Conservation (phyloP, 2,888 invertebrate genomes). For the Cosmia trapezina region DNA sequence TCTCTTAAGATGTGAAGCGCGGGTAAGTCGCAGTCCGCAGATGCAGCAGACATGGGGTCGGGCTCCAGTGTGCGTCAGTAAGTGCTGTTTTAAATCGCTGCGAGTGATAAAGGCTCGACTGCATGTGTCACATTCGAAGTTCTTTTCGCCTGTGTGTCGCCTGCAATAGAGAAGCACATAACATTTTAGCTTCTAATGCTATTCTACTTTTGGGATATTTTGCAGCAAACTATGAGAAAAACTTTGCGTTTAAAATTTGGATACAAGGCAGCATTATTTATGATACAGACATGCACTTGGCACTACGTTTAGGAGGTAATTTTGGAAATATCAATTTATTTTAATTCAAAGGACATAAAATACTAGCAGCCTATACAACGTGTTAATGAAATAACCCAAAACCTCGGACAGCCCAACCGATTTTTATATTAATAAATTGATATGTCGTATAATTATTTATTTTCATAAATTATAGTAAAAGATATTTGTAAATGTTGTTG, state of each 20-base stretch:
- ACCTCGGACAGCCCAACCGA: too few species aligned
- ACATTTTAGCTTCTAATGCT: background rate
- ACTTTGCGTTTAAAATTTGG: background rate
- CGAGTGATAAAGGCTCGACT: slow-evolving; percentile 84
- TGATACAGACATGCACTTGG: too few species aligned
- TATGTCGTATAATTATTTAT: too few species aligned
- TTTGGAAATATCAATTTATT: background rate
- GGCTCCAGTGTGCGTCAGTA: slow-evolving; percentile 82
- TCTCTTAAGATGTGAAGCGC: slow-evolving; percentile 85
- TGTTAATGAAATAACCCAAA: too few species aligned
- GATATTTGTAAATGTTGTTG: too few species aligned
- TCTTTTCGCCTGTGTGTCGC: slow-evolving; percentile 87
- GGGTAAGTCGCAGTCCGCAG: slow-evolving; percentile 82
- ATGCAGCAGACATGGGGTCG: slow-evolving; percentile 82
- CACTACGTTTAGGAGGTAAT: background rate
- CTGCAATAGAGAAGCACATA: slow-evolving; percentile 71
- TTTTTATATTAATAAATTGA: too few species aligned
- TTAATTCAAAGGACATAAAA: background rate
- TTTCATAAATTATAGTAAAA: too few species aligned
- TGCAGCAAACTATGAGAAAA: background rate
- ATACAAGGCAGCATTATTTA: too few species aligned
- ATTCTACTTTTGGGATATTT: background rate
- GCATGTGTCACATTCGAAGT: slow-evolving; percentile 84
- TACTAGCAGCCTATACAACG: background rate
- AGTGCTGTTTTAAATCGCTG: slow-evolving; percentile 86